phyloP scores from a whole-genome alignment of 2,113 vertebrate genomes.

The Acanthochromis polyacanthus region DNA sequence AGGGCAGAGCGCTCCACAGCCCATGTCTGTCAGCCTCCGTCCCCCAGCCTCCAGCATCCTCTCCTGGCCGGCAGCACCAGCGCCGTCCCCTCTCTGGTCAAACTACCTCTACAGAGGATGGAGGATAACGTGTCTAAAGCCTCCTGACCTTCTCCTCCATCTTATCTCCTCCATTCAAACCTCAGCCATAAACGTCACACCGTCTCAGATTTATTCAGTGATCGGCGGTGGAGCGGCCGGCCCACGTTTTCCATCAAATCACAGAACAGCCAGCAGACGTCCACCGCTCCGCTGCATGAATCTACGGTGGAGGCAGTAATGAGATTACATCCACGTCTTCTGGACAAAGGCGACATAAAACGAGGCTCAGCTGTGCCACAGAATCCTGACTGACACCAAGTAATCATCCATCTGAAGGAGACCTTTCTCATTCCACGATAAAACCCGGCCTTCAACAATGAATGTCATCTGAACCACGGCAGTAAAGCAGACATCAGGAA shows the following conservation, averaged over 20 bases:
- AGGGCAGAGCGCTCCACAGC: constrained; percentile 77
- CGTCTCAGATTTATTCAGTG: constrained; percentile 71
- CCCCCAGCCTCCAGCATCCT: constrained; percentile 63
- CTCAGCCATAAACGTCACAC: constrained; percentile 61
- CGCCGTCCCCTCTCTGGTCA: constrained; percentile 1
- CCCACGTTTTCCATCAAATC: constrained; percentile 72
- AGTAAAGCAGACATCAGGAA: constrained; percentile 32
- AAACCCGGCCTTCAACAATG: constrained; percentile 62
- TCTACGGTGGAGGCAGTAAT: constrained; percentile 29
- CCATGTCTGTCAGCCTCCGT: constrained; percentile 68
- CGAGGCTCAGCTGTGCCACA: constrained; percentile 76
- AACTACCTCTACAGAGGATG: no score
- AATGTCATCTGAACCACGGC: constrained; percentile 40
- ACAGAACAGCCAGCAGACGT: constrained; percentile 27
- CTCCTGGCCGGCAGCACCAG: constrained; percentile 55
- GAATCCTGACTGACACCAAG: constrained; percentile 60
- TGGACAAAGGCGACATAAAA: constrained; percentile 60
- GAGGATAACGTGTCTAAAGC: neutral
- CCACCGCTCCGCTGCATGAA: constrained; percentile 23
- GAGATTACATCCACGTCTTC: constrained; percentile 55
- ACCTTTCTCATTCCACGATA: constrained; percentile 62
- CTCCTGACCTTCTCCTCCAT: constrained; percentile 38
- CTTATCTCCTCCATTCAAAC: constrained; percentile 7
- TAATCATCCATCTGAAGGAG: constrained; percentile 69
- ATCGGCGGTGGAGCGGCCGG: constrained; percentile 32